Evolutionary conservation across 2,888 invertebrate genomes (phyloP), one percentile per base, ranked within the genome.

Genomic region (Polyommatus iphigenia): DNA sequence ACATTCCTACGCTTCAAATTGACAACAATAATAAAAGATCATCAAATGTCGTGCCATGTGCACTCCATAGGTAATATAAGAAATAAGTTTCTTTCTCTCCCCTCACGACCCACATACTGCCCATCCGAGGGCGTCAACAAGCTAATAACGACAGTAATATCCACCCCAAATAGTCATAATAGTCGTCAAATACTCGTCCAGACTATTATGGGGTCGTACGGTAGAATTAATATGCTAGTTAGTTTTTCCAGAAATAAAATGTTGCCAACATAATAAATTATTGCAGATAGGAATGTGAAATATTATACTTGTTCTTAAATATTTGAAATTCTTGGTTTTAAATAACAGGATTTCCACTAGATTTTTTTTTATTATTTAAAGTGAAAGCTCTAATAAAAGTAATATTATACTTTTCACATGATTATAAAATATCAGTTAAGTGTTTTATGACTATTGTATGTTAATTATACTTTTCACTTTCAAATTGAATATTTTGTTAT

Each of bases 101-200:
- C 18, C 5, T 67, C 29, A 15, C n/a, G 75, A 75, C 75, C 75
- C 54, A 75, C 73, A 46, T 50, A 46, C 73, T 72, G 67, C 20
- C 20, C 32, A 67, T 78, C 50, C 24, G 36, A 54, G 15, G 18
- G 24, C 54, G 75, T 54, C 76, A 76, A 78, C 59, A 76, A 78
- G 78, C 72, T 78, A 78, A 77, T 73, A 78, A 77, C 76, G 67
- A 32, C 57, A 15, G 62, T 72, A 73, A 78, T 78, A 72, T 57
- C 18, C 57, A 57, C 36, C 57, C 36, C 20, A 71, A 73, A 59
- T 46, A 62, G 62, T 41, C 24, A 73, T 77, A 77, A 77, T 73
- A 67, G 50, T 50, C 50, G 24, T 75, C 75, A 50, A 46, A 75
- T 75, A 46, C 24, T 46, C 46, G 15, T 50, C n/a, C 6, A 50